A percentile compares a stretch with the other conserved stretches of the same genome.
phyloP scores from a whole-genome alignment of 2,113 vertebrate genomes.

The Plectropomus leopardus region DNA sequence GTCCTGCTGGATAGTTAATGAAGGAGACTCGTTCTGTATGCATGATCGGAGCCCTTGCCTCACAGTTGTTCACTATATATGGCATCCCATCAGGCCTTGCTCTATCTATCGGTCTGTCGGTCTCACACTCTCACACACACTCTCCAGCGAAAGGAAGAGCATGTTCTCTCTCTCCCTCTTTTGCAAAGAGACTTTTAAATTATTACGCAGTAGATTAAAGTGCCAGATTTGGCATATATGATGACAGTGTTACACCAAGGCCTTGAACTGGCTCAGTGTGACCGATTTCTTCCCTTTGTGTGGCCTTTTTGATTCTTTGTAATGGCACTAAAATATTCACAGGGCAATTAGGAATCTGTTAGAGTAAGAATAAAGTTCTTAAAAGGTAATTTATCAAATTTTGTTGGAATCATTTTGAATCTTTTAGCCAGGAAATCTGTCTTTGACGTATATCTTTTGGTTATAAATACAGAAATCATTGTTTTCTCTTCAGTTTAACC shows the following conservation, averaged over 20 bases:
- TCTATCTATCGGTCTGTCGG: slow-evolving; percentile 18
- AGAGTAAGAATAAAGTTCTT: neutral
- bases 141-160: no score
- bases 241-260: slow-evolving; percentile 32
- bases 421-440: neutral
- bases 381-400: slow-evolving; percentile 14
- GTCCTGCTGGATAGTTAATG: slow-evolving; percentile 62
- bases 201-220: slow-evolving; percentile 57
- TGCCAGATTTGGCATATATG: slow-evolving; percentile 43
- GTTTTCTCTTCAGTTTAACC: neutral
- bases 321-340: slow-evolving; percentile 40
- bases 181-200: slow-evolving; percentile 54
- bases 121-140: slow-evolving; percentile 3
- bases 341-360: slow-evolving; percentile 11
- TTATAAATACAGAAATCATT: neutral
- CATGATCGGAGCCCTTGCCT: slow-evolving; percentile 55
- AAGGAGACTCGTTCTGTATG: slow-evolving; percentile 40
- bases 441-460: neutral
- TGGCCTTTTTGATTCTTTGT: neutral
- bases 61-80: slow-evolving; percentile 42
- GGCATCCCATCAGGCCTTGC: slow-evolving; percentile 49
- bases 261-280: slow-evolving; percentile 9
- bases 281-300: slow-evolving; percentile 23
- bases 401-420: neutral
- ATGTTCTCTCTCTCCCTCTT: neutral